These are phyloP conservation scores for Eustalomyia histrio DNA, from an alignment of 2,888 invertebrate species.

Conservation along the genomic window DNA sequence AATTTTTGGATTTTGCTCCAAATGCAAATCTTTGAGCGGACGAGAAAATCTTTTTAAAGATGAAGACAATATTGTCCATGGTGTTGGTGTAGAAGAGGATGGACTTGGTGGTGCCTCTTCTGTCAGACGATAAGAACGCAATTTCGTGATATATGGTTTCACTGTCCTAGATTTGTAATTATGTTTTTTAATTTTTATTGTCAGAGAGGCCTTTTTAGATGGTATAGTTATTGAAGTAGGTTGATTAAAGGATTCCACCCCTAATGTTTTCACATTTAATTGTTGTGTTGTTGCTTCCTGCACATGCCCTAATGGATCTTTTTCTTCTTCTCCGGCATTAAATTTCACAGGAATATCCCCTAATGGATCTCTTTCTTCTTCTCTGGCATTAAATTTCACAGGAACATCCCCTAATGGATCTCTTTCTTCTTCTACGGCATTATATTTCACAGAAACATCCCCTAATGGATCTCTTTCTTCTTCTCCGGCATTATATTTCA, in stretches of 20 bases:
- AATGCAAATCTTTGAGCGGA: slow-evolving; percentile 78
- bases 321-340: too few species aligned
- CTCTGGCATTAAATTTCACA: slow-evolving; percentile 64
- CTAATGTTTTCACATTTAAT: too few species aligned
- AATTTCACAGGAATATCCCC: slow-evolving; percentile 69
- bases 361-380: slow-evolving; percentile 45
- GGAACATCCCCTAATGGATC: too few species aligned
- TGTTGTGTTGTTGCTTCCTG: too few species aligned
- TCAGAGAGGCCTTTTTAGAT: slow-evolving; percentile 86
- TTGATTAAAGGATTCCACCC: slow-evolving; percentile 65
- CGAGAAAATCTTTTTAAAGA: slow-evolving; percentile 70
- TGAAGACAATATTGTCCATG: slow-evolving; percentile 30
- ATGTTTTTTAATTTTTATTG: slow-evolving; percentile 89
- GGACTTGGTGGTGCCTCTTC: slow-evolving; percentile 91
- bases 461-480: slow-evolving; percentile 50
- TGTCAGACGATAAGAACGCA: slow-evolving; percentile 93
- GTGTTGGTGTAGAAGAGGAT: slow-evolving; percentile 76
- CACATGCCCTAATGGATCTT: too few species aligned
- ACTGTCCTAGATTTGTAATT: slow-evolving; percentile 91
- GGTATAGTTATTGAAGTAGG: slow-evolving; percentile 77
- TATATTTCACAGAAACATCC: slow-evolving; percentile 34
- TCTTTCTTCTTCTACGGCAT: slow-evolving; percentile 31
- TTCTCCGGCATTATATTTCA: slow-evolving; percentile 63
- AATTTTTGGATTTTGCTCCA: slow-evolving; percentile 89
- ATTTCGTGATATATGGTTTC: slow-evolving; percentile 94